Evolutionary conservation across 2,888 invertebrate genomes (phyloP).

Genomic region (Parapristionchus giblindavisi): DNA sequence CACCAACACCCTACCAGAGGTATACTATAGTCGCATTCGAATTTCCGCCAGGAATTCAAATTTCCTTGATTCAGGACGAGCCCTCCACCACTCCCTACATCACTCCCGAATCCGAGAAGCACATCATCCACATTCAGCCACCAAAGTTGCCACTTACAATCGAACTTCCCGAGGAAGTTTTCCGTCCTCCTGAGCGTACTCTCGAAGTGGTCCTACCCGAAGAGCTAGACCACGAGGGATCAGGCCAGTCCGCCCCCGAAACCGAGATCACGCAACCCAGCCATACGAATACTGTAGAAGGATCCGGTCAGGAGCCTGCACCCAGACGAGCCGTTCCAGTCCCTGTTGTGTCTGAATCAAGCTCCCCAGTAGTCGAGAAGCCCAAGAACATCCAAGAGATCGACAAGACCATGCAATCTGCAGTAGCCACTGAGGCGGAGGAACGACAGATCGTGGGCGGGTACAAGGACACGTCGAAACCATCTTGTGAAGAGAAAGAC

Average conservation of each 20-base stretch:
- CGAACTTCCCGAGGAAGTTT: constrained; percentile 10
- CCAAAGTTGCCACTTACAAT: constrained; percentile 17
- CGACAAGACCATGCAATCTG: neutral
- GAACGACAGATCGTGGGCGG: neutral
- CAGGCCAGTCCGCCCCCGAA: neutral
- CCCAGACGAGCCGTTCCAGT: neutral
- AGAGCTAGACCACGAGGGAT: neutral
- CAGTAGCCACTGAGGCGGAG: neutral
- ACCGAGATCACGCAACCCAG: neutral
- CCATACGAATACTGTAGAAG: neutral
- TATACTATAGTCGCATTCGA: neutral
- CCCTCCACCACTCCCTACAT: constrained; percentile 25
- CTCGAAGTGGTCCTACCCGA: too few species aligned
- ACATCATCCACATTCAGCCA: constrained; percentile 35
- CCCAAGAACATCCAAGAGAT: neutral
- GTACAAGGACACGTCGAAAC: constrained; percentile 6
- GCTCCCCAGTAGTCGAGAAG: neutral
- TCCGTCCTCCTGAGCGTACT: constrained; percentile 19
- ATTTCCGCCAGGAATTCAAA: neutral
- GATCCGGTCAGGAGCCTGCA: too few species aligned
- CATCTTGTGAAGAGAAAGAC: neutral
- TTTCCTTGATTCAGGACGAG: constrained; percentile 2
- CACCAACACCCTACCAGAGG: constrained; percentile 7
- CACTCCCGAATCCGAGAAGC: constrained; percentile 16
- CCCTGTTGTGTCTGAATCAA: neutral